Base-by-base conservation (phyloP, 2,888 invertebrate genomes). In the Hirtodrosophila duncani region DNA sequence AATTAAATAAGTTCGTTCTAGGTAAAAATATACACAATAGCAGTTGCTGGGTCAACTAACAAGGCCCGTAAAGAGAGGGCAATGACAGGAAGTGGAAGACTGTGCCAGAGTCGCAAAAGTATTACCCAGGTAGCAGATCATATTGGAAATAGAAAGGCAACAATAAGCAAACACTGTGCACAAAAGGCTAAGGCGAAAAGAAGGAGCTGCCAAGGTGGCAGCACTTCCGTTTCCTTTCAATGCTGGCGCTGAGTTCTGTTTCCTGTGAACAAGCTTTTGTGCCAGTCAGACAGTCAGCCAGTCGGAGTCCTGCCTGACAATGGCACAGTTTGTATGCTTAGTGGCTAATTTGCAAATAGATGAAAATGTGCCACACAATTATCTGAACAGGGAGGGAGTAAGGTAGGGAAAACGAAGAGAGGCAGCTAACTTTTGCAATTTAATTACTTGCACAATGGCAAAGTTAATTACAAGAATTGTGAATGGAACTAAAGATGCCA, bases 151-250 rank as follows among this genome's bases (percentile, higher is more conserved):
- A 9, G 14, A 29, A 29, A 14, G 3, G 16, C n/a, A 29, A 51
- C 27, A 37, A 36, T 20, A 43, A 43, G 51, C 61, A 39, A 50
- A 37, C 61, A 51, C 31, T 41, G 33, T 51, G 39, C 52, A 58
- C 60, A 60, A 48, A 55, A 55, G 62, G 43, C 48, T 41, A 53
- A 62, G 53, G 53, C 36, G n/a, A n/a, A 16, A 38, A 38, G 41
- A 57, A 56, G 36, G 30, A 45, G 45, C 11, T 34, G 33, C 18
- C 36, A 45, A 50, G 46, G 58, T 26, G 26, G 23, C 14, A 23
- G 41, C 23, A 60, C 67, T 66, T 74, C 71, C 79, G 70, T 44
- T 79, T 74, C 70, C 75, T n/a, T 70, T 50, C 70, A 56, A 55
- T 63, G 66, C 49, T 33, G 53, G 10, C 46, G 39, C 29, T 52